These are phyloP conservation scores for Furcifer pardalis DNA, from an alignment of 2,797 vertebrate species.

Conservation along the genomic window DNA sequence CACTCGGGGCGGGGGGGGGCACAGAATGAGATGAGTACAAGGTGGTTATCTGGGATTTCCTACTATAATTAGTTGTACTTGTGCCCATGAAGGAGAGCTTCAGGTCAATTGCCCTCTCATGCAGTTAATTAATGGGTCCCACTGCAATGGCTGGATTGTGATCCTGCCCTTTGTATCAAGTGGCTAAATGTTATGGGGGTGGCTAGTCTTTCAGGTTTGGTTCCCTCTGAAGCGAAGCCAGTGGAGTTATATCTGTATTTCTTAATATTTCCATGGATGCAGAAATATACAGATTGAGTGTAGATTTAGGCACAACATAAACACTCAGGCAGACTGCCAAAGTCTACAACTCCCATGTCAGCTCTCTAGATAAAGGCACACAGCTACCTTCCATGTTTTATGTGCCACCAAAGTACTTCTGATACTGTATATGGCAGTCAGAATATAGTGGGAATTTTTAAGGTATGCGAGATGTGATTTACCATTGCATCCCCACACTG, in stretches of 20 bases:
- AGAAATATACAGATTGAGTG: not conserved
- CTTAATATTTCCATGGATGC: not conserved
- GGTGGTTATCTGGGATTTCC: no score
- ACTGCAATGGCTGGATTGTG: not conserved
- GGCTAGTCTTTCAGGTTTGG: not conserved
- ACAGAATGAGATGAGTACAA: no score
- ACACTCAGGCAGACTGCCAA: not conserved
- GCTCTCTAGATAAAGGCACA: not conserved
- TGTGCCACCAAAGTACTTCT: no score
- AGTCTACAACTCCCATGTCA: no score
- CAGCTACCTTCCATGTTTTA: not conserved
- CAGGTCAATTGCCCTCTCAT: not conserved
- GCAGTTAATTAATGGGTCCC: not conserved
- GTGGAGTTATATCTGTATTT: not conserved
- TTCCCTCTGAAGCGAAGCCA: not conserved
- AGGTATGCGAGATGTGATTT: no score
- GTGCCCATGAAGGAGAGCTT: no score
- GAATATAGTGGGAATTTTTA: no score
- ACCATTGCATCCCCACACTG: no score
- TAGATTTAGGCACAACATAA: not conserved
- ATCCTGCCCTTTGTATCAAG: not conserved
- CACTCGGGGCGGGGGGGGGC: no score
- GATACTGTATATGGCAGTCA: no score
- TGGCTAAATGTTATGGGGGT: not conserved
- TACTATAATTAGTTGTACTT: no score